phyloP scores from a whole-genome alignment of 2,113 vertebrate genomes.

The Aramus guarauna region DNA sequence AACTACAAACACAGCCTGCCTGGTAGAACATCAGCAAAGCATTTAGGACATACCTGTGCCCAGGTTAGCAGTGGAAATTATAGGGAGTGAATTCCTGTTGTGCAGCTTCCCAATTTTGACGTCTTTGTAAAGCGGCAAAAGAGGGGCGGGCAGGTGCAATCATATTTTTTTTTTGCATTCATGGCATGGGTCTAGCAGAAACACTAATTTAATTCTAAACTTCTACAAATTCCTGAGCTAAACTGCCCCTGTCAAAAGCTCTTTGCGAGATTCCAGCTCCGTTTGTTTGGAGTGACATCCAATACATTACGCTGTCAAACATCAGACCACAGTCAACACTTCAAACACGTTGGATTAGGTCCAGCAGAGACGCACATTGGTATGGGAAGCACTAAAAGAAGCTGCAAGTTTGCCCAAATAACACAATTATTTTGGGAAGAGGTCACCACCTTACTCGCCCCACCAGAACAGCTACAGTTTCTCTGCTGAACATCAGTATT shows the following conservation, averaged over 20 bases:
- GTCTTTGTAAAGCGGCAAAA: neutral
- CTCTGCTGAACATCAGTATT: neutral
- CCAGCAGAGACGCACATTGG: neutral
- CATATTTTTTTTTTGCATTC: neutral
- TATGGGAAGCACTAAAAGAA: neutral
- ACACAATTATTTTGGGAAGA: neutral
- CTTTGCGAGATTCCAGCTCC: neutral
- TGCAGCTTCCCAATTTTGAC: neutral
- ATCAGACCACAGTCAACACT: neutral
- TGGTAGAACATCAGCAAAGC: neutral
- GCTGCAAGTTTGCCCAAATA: neutral
- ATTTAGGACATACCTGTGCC: neutral
- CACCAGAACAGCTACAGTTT: neutral
- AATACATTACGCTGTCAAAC: conserved; percentile 1
- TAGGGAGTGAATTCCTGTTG: neutral
- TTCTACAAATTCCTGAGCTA: neutral
- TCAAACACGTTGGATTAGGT: neutral
- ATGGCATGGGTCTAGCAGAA: neutral
- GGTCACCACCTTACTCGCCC: neutral
- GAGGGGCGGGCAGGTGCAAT: neutral
- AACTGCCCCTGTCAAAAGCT: conserved; percentile 12
- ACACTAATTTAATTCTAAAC: neutral
- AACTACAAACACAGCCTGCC: neutral
- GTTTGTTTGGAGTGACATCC: neutral
- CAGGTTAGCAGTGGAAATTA: neutral